phyloP scores from a whole-genome alignment of 2,797 vertebrate genomes.

The Garrulus glandarius region DNA sequence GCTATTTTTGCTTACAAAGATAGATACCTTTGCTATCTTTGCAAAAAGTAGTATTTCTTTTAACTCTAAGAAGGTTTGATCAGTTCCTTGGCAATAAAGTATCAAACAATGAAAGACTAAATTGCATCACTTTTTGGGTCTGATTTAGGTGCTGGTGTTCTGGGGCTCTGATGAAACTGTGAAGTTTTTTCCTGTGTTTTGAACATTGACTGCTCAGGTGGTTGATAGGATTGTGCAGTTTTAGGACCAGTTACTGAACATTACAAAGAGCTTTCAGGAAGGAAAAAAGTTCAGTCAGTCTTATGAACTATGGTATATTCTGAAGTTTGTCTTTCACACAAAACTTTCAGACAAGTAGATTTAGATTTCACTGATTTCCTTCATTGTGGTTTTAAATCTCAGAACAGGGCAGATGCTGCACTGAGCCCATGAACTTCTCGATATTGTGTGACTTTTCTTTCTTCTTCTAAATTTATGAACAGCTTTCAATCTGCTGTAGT shows the following conservation, averaged over 20 bases:
- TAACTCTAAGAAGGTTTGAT: background rate
- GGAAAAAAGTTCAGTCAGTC: background rate
- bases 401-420: background rate
- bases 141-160: background rate
- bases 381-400: background rate
- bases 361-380: background rate
- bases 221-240: background rate
- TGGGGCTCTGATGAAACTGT: background rate
- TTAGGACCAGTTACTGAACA: background rate
- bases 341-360: background rate
- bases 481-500: background rate
- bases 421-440: background rate
- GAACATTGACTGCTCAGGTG: background rate
- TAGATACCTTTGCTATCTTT: background rate
- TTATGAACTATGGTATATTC: background rate
- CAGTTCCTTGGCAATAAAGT: background rate
- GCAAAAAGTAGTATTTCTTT: background rate
- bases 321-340: background rate
- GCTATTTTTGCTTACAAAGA: background rate
- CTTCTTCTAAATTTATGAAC: background rate
- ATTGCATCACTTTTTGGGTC: background rate
- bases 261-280: background rate
- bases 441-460: background rate
- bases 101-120: background rate
- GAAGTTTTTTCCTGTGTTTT: background rate